Evolutionary conservation across 2,888 invertebrate species (phyloP).

Genomic region (Iselma pallidipennis): DNA sequence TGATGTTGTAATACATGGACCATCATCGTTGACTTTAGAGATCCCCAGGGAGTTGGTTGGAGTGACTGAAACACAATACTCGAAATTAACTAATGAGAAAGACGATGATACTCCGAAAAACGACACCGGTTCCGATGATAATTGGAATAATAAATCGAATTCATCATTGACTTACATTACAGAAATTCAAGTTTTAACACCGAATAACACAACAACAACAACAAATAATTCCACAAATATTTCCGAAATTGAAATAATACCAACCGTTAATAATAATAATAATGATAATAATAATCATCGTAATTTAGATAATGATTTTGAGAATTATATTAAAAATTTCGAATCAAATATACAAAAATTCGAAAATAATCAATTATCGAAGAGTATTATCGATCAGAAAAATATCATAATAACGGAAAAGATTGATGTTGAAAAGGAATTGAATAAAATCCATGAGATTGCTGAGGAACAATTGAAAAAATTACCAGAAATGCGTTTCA

Average conservation of each 20-base stretch:
- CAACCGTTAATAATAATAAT: conserved; percentile 50
- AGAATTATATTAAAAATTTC: conserved; percentile 51
- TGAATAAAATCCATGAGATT: conserved; percentile 52
- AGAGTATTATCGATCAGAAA: conserved; percentile 27
- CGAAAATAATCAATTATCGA: conserved; percentile 38
- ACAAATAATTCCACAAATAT: conserved; percentile 32
- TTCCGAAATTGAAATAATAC: conserved; percentile 48
- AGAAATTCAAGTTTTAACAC: conserved; percentile 72
- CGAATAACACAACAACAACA: conserved; percentile 42
- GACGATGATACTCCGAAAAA: conserved; percentile 1
- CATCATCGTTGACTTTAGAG: conserved; percentile 43
- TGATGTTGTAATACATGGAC: conserved; percentile 44
- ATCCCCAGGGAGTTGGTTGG: conserved; percentile 32
- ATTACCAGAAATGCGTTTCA: conserved; percentile 63
- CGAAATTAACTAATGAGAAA: conserved; percentile 9
- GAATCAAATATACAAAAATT: conserved; percentile 46
- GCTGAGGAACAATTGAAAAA: conserved; percentile 54
- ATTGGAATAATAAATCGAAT: conserved; percentile 36
- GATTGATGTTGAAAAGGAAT: conserved; percentile 47
- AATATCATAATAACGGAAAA: conserved; percentile 35
- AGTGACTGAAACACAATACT: conserved; percentile 14
- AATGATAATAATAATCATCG: conserved; percentile 48
- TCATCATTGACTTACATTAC: conserved; percentile 67
- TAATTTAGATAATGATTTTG: conserved; percentile 54
- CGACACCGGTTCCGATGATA: conserved; percentile 20